Evolutionary conservation across 2,888 invertebrate species (phyloP).

Genomic region (Agonopterix subpropinquella): DNA sequence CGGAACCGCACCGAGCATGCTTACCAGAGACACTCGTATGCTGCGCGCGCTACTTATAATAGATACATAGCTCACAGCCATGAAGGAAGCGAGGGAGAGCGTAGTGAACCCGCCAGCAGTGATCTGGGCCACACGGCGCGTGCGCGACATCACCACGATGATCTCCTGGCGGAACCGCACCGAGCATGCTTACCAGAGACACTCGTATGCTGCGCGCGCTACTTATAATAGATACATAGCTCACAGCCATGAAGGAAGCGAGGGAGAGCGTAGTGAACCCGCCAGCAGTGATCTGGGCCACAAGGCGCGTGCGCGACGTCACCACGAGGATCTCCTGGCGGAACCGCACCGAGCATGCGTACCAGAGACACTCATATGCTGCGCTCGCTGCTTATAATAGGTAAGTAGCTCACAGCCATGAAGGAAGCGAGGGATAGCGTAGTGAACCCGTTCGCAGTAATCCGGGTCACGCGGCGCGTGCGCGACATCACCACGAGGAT

Average conservation of each 20-base stretch:
- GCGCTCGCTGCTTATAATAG: conserved; percentile 55
- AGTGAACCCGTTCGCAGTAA: conserved; percentile 71
- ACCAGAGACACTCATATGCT: conserved; percentile 71
- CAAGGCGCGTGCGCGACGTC: conserved; percentile 58
- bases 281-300: conserved; percentile 61
- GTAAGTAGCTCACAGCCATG: conserved; percentile 66
- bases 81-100: conserved; percentile 67
- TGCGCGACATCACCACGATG: conserved; percentile 54
- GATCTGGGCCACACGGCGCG: conserved; percentile 50
- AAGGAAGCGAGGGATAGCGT: conserved; percentile 67
- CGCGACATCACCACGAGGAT: conserved; percentile 57
- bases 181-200: conserved; percentile 61
- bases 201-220: conserved; percentile 56
- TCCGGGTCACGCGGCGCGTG: conserved; percentile 47
- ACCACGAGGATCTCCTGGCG: conserved; percentile 55
- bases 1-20: conserved; percentile 43
- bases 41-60: conserved; percentile 45
- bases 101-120: conserved; percentile 70
- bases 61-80: conserved; percentile 42
- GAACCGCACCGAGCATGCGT: conserved; percentile 39
- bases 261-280: conserved; percentile 69
- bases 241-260: conserved; percentile 68
- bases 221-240: no score
- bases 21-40: conserved; percentile 67
- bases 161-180: conserved; percentile 47